Percentiles rank a stretch among this genome's conserved stretches.
Evolutionary conservation across 2,888 invertebrate species (phyloP).

Genomic region (Xylota segnis): DNA sequence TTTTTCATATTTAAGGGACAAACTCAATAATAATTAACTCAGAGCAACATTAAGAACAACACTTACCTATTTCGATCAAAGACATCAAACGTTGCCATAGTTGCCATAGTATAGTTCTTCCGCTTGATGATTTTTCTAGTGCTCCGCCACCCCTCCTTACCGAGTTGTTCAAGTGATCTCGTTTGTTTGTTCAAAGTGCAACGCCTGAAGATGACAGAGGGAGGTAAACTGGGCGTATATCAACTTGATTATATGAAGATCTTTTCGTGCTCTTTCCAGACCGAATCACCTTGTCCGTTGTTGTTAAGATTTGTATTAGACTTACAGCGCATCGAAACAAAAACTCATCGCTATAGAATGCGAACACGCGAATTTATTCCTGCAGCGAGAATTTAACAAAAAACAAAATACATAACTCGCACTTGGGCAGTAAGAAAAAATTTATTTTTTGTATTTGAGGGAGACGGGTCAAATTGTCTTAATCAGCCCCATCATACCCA

Average conservation of each 20-base stretch:
- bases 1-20: no score
- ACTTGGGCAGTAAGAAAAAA: neutral
- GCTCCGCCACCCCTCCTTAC: neutral
- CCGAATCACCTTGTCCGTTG: conserved; percentile 24
- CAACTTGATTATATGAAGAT: neutral
- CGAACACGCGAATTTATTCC: conserved; percentile 2
- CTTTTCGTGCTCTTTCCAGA: neutral
- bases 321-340: conserved; percentile 4
- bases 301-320: neutral
- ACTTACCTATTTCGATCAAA: conserved; percentile 82
- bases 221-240: conserved; percentile 24
- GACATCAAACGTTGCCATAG: conserved; percentile 83
- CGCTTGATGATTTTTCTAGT: neutral
- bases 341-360: neutral
- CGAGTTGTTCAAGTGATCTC: conserved; percentile 20
- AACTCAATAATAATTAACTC: neutral
- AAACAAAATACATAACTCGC: neutral
- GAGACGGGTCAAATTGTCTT: conserved; percentile 34
- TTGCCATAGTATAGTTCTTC: conserved; percentile 22
- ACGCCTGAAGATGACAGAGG: conserved; percentile 1
- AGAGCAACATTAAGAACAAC: no score
- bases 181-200: conserved; percentile 2
- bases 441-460: conserved; percentile 18
- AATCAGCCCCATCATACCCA: conserved; percentile 37
- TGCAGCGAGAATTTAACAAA: neutral